Percentiles rank a stretch among this genome's conserved stretches.
These are phyloP conservation scores for Reinhardtius hippoglossoides DNA, from an alignment of 2,113 vertebrate species.

Conservation along the genomic window DNA sequence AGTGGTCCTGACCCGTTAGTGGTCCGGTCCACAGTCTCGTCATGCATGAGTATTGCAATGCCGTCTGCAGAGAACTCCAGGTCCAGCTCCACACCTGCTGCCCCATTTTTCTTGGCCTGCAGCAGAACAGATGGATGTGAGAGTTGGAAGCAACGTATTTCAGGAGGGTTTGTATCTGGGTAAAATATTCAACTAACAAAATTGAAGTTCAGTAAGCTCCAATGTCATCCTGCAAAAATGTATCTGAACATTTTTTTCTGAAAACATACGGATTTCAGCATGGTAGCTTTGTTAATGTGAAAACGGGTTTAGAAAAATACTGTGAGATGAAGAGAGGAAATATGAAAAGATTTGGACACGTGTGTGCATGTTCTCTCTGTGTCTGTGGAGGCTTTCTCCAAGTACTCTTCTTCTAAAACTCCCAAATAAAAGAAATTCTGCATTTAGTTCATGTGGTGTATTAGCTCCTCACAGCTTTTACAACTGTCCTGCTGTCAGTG, in stretches of 20 bases:
- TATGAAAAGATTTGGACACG: too few relatives aligned
- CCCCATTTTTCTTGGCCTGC: constrained; percentile 93
- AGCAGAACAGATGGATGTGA: constrained; percentile 3
- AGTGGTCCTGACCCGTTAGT: constrained; percentile 91
- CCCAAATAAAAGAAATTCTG: too few relatives aligned
- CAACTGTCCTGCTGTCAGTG: too few relatives aligned
- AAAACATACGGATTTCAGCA: background rate
- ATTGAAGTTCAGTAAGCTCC: background rate
- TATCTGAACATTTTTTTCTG: too few relatives aligned
- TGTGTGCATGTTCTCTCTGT: too few relatives aligned
- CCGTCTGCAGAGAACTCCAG: constrained; percentile 94
- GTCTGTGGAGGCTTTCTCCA: too few relatives aligned
- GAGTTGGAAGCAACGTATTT: background rate
- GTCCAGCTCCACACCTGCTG: constrained; percentile 93
- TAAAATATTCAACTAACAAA: background rate
- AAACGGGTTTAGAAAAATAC: background rate
- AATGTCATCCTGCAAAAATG: background rate
- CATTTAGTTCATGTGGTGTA: too few relatives aligned
- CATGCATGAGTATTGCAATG: constrained; percentile 94
- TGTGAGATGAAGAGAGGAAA: too few relatives aligned
- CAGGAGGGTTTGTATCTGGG: background rate
- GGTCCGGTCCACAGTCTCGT: constrained; percentile 93
- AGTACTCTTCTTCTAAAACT: too few relatives aligned
- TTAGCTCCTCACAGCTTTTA: too few relatives aligned
- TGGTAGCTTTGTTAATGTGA: background rate